A percentile compares a stretch with the other conserved stretches of the same genome.
These are phyloP conservation scores for Elysia crispata DNA, from an alignment of 2,888 invertebrate genomes.

Conservation along the genomic window DNA sequence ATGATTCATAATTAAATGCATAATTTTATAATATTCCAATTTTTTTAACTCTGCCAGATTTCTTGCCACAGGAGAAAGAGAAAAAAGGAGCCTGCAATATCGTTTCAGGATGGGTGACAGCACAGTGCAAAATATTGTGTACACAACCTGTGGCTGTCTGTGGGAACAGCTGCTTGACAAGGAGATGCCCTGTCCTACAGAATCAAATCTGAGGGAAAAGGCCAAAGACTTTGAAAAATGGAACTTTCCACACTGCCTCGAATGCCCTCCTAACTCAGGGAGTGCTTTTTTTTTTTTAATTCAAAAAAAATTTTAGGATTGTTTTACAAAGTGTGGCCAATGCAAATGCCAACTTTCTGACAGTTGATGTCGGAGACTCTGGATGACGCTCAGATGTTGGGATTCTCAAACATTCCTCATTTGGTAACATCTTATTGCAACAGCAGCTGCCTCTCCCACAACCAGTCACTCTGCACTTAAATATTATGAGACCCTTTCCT, in stretches of 20 bases:
- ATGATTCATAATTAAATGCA: no score
- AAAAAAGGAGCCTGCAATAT: background rate
- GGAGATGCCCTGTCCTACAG: background rate
- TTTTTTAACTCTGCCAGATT: background rate
- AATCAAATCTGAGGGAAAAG: background rate
- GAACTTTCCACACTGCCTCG: background rate
- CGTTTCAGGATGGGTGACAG: background rate
- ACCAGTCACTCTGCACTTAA: background rate
- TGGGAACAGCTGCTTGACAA: background rate
- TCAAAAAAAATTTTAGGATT: background rate
- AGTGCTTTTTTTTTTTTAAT: background rate
- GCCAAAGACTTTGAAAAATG: background rate
- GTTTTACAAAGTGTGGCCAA: background rate
- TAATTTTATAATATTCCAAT: no score
- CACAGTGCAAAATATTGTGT: background rate
- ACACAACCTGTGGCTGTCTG: background rate
- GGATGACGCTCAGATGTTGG: background rate
- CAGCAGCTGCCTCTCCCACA: slow-evolving; percentile 6
- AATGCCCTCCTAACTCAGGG: no score
- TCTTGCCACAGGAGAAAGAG: slow-evolving; percentile 1
- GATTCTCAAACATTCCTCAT: background rate
- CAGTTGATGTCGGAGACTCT: background rate
- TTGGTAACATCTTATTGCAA: background rate
- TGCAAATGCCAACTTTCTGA: background rate
- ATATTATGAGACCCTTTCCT: background rate